Percentiles rank a stretch among this genome's conserved stretches.
Evolutionary conservation across 1,140 invertebrate species (phyloP).

Genomic region (Meloidogyne hapla): DNA sequence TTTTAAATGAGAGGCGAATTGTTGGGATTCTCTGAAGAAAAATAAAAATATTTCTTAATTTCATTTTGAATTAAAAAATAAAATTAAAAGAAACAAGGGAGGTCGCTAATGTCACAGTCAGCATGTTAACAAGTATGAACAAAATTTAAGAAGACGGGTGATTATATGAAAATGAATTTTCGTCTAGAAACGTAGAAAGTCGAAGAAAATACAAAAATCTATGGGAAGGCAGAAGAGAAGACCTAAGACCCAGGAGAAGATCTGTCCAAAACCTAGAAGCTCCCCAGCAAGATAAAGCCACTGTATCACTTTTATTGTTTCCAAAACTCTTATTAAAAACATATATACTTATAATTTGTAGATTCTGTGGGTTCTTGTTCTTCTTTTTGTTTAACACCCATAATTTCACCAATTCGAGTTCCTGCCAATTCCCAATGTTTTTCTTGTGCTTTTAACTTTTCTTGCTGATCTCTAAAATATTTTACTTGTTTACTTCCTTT

Average conservation of each 20-base stretch:
- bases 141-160: no score
- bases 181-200: no score
- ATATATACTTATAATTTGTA: slow-evolving; percentile 50
- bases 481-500: slow-evolving; percentile 82
- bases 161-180: no score
- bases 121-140: no score
- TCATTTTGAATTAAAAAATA: no score
- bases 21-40: slow-evolving; percentile 70
- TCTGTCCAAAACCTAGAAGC: no score
- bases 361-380: slow-evolving; percentile 69
- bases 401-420: slow-evolving; percentile 92
- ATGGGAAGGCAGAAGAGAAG: no score
- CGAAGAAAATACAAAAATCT: no score
- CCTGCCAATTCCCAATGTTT: slow-evolving; percentile 98
- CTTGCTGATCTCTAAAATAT: slow-evolving; percentile 89
- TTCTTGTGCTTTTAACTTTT: slow-evolving; percentile 88
- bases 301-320: background rate
- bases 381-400: slow-evolving; percentile 83
- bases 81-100: no score
- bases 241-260: no score
- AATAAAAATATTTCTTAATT: background rate
- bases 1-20: slow-evolving; percentile 92
- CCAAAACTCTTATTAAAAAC: slow-evolving; percentile 28
- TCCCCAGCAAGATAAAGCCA: no score
- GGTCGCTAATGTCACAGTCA: no score